Evolutionary conservation across 2,797 vertebrate genomes (phyloP), one percentile per base, ranked within the genome.

Genomic region (Danio jaintianensis): DNA sequence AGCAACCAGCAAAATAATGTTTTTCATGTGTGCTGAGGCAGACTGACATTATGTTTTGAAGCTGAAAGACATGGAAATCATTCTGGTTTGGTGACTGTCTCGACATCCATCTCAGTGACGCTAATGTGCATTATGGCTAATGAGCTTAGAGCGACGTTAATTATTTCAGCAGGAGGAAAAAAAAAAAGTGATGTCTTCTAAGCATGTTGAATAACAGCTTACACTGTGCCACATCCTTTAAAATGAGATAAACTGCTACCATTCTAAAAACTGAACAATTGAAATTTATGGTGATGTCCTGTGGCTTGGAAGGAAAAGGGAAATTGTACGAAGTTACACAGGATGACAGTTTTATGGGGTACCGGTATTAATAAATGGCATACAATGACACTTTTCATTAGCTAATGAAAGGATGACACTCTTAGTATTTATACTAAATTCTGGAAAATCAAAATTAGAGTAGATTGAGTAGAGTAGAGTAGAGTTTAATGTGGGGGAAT

Each of bases 61-160:
- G 56, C 66, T 61, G 29, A 68, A 4, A 48, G 61, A 77, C 55
- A 82, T 55, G 75, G 40, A 66, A 48, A 59, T 69, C 58, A 11
- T 64, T 62, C 45, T 36, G 40, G 63, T 58, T 77, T 61, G 22
- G 58, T 43, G 55, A 56, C 76, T 50, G 71, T 45, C 47, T 55
- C 13, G 5, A 74, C 81, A 80, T 68, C 53, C 75, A 75, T 81
- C 80, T 84, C 56, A 48, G 64, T 85, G 84, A 77, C 73, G 45
- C 59, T 76, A 83, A 81, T 85, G 76, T 72, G 76, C 72, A 75
- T 67, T 78, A 73, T 61, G 38, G 61, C 69, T 84, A 81, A 84
- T 77, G 79, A 74, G 72, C 71, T 81, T 75, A 66, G 38, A 66
- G 67, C 13, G 9, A 13, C 20, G 56, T 50, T 78, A 81, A 85